A percentile compares a stretch with the other conserved stretches of the same genome.
Conservation (phyloP, 2,888 invertebrate species). For the Heteromurus nitidus region DNA sequence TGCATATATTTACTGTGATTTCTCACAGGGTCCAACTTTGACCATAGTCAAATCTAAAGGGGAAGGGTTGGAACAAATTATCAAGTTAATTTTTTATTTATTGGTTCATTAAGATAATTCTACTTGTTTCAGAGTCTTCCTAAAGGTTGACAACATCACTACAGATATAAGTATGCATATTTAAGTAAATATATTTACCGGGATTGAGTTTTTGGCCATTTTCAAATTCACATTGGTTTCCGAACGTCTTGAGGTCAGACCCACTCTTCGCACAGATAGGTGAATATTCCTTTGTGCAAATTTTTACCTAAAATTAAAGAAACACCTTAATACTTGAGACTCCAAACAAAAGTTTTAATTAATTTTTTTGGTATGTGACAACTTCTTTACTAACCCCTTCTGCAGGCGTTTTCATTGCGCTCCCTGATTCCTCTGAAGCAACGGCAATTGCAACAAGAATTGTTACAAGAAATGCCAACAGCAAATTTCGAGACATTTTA, state of each 20-base stretch:
- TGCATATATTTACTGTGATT: no score
- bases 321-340: no score
- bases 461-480: not conserved
- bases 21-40: no score
- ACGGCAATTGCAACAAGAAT: not conserved
- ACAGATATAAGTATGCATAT: no score
- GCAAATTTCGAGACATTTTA: not conserved
- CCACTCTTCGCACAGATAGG: constrained; percentile 66
- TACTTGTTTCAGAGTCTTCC: no score
- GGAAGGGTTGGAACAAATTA: no score
- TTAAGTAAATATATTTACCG: constrained; percentile 35
- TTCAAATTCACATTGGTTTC: constrained; percentile 61
- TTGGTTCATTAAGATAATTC: no score
- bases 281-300: constrained; percentile 49
- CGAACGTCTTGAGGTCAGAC: constrained; percentile 56
- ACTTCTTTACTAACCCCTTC: not conserved
- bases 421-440: not conserved
- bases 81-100: no score
- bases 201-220: constrained; percentile 45
- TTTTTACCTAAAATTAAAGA: not conserved
- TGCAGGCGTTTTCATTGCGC: not conserved
- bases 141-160: no score
- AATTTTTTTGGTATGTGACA: no score
- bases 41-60: no score
- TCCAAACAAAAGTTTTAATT: no score